phyloP scores from a whole-genome alignment of 2,888 invertebrate genomes.

The Meliscaeva auricollis region DNA sequence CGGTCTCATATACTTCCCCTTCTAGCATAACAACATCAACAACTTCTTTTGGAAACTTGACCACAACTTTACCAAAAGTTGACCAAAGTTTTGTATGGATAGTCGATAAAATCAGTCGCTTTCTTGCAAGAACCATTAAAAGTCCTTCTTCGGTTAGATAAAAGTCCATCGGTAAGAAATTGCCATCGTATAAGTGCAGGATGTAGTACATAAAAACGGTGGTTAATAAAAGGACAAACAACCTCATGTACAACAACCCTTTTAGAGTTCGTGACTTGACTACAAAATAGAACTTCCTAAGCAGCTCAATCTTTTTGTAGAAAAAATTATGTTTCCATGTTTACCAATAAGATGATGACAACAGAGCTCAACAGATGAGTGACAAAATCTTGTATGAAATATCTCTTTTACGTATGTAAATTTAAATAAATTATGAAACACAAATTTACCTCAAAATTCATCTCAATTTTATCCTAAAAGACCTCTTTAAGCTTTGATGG shows the following conservation, averaged over 20 bases:
- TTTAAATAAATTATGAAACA: slow-evolving; percentile 32
- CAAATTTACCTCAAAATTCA: slow-evolving; percentile 47
- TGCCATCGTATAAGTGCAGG: slow-evolving; percentile 24
- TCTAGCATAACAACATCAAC: slow-evolving; percentile 16
- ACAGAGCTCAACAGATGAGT: slow-evolving; percentile 24
- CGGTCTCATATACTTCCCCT: slow-evolving; percentile 26
- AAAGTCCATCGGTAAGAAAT: slow-evolving; percentile 41
- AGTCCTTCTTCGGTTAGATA: slow-evolving; percentile 39
- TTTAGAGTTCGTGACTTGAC: slow-evolving; percentile 57
- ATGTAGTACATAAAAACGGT: slow-evolving; percentile 24
- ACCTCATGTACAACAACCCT: slow-evolving; percentile 37
- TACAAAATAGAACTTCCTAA: neutral
- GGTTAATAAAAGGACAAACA: slow-evolving; percentile 39
- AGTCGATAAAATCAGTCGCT: slow-evolving; percentile 63
- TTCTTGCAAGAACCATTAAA: slow-evolving; percentile 23
- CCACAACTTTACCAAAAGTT: slow-evolving; percentile 60
- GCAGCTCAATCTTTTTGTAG: too few species aligned
- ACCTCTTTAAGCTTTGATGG: neutral
- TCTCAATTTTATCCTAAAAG: slow-evolving; percentile 45
- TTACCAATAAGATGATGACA: too few species aligned
- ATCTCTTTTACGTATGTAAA: neutral
- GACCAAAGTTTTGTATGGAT: slow-evolving; percentile 50
- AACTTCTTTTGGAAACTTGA: slow-evolving; percentile 48
- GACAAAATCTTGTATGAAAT: neutral
- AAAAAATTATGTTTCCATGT: neutral